Percentiles rank a stretch among this genome's conserved stretches.
Evolutionary conservation across 1,140 invertebrate genomes (phyloP).

Genomic region (Euwallacea fornicatus): DNA sequence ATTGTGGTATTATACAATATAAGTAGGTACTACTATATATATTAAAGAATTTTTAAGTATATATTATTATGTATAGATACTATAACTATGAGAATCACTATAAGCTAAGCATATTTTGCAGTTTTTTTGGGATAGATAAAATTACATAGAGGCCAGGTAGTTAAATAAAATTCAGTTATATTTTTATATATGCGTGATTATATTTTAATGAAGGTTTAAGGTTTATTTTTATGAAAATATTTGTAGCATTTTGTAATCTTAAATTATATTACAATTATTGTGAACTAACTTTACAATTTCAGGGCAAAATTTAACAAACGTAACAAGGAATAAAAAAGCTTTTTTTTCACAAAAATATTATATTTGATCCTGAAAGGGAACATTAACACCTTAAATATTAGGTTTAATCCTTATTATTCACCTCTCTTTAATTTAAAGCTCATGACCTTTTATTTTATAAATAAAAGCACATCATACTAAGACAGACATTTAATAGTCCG

Average conservation of each 20-base stretch:
- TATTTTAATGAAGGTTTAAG: conserved; percentile 52
- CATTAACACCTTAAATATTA: conserved; percentile 47
- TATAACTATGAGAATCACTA: conserved; percentile 38
- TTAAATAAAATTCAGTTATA: conserved; percentile 47
- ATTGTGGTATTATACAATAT: conserved; percentile 40
- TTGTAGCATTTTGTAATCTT: conserved; percentile 51
- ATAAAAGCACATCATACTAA: conserved; percentile 49
- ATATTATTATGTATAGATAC: conserved; percentile 39
- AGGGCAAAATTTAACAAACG: conserved; percentile 35
- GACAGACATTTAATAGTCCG: conserved; percentile 45
- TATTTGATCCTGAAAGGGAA: conserved; percentile 50
- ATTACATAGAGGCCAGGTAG: conserved; percentile 40
- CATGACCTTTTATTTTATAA: conserved; percentile 51
- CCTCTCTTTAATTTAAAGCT: conserved; percentile 52
- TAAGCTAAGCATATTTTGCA: conserved; percentile 40
- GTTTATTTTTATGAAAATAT: conserved; percentile 50
- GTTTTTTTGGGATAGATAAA: conserved; percentile 38
- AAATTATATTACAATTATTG: conserved; percentile 50
- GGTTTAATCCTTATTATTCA: conserved; percentile 46
- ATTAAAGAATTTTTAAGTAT: conserved; percentile 39
- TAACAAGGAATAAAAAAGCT: conserved; percentile 47
- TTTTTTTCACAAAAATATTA: conserved; percentile 50
- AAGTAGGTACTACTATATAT: conserved; percentile 36
- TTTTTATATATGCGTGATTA: conserved; percentile 51
- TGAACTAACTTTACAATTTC: conserved; percentile 40